These are phyloP conservation scores for Alca torda DNA, from an alignment of 2,797 vertebrate species.

Conservation along the genomic window DNA sequence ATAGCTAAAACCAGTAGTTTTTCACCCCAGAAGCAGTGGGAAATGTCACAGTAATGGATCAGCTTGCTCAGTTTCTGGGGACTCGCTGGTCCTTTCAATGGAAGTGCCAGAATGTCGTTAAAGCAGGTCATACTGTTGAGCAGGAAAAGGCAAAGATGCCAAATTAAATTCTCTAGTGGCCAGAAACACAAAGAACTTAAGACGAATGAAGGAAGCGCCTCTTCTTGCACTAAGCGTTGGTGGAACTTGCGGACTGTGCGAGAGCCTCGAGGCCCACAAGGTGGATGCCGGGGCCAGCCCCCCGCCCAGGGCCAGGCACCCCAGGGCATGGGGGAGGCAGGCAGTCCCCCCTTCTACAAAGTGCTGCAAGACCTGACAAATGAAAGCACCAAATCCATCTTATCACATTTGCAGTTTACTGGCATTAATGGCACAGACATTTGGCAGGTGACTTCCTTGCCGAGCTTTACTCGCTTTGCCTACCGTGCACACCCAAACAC, in stretches of 20 bases:
- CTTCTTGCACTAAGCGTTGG: neutral
- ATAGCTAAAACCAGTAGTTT: neutral
- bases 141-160: neutral
- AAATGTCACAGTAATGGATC: neutral
- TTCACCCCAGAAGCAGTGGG: neutral
- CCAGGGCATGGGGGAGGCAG: neutral
- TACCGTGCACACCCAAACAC: neutral
- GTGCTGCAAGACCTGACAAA: neutral
- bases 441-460: neutral
- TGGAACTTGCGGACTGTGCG: neutral
- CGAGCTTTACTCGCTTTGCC: neutral
- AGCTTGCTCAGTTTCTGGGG: neutral
- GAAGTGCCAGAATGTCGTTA: neutral
- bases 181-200: neutral
- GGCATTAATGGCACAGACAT: neutral
- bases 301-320: neutral
- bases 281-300: neutral
- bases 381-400: neutral
- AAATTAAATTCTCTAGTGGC: neutral
- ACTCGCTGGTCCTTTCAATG: neutral
- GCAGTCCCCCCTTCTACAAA: neutral
- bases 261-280: neutral
- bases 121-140: neutral
- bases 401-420: neutral
- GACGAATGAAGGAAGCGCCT: neutral